Evolutionary conservation across 2,888 invertebrate species (phyloP), one percentile per base, ranked within the genome.

Genomic region (Folsomia manolachei): DNA sequence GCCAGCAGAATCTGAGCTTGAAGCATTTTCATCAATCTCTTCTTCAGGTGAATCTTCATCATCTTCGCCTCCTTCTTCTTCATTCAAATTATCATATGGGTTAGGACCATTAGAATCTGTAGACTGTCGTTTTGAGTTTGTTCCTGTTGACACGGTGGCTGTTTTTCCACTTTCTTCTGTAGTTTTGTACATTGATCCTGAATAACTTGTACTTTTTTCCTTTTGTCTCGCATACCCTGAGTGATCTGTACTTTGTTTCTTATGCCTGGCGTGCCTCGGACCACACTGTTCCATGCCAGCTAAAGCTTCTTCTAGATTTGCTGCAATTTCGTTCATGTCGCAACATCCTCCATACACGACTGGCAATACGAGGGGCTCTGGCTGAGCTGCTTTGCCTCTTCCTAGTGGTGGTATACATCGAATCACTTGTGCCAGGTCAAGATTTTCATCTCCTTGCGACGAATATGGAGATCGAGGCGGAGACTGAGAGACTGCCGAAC

Each of bases 281-380:
- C n/a, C n/a, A n/a, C n/a, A n/a, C n/a, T n/a, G n/a, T n/a, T n/a
- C n/a, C n/a, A n/a, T n/a, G 4, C 39, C 39, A 39, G 39, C 14
- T 4, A 39, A 9, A 14, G 14, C 39, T 9, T 4, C 39, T 39
- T 39, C 39, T 9, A 39, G 39, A 14, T 39, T 39, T 14, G 4
- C 7, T 14, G 14, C 39, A 39, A 39, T 39, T 4, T 4, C 39
- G 14, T 39, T 39, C 39, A 39, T 39, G 39, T 39, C 39, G 14
- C 39, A 39, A 39, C 39, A 71, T 14, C 70, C 61, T 9, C 74
- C 74, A 27, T 69, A 70, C 27, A 74, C 67, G 1, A 71, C 71
- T 0, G 75, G 75, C 60, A 75, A 24, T 14, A 67, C 63, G 23
- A 75, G 39, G 2, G 75, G 72, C 27, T 72, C 53, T 9, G 27